Conservation (phyloP, 2,113 vertebrate species). For the Cichladusa arquata region DNA sequence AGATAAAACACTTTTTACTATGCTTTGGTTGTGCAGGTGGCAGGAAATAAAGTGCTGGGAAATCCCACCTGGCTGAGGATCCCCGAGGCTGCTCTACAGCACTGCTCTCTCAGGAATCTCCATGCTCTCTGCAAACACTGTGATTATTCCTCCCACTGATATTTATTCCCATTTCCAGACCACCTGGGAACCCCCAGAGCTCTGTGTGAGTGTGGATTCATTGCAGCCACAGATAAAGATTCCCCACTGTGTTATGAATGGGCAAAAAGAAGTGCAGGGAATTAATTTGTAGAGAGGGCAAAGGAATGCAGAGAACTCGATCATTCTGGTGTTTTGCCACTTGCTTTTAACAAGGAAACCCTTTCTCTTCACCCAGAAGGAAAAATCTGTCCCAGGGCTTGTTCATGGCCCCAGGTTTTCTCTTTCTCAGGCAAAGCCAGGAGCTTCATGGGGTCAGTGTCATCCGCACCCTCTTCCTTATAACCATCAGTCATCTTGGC, state of each 20-base stretch:
- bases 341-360: conserved; percentile 16
- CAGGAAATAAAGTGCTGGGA: conserved; percentile 5
- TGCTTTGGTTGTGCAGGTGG: neutral
- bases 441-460: conserved; percentile 27
- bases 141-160: conserved; percentile 43
- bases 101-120: neutral
- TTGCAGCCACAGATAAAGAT: neutral
- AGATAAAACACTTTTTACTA: neutral
- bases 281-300: neutral
- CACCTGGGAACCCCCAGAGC: conserved; percentile 16
- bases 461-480: conserved; percentile 4
- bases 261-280: neutral
- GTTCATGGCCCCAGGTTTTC: neutral
- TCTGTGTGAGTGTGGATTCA: neutral
- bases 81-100: neutral
- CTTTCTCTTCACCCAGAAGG: conserved; percentile 46
- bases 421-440: conserved; percentile 2
- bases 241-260: neutral
- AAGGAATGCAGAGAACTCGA: neutral
- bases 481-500: neutral
- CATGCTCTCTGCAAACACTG: neutral
- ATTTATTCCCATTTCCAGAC: neutral
- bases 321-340: neutral
- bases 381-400: conserved; percentile 32
- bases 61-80: neutral